Evolutionary conservation across 2,113 vertebrate species (phyloP), one percentile per base, ranked within the genome.

Genomic region (Maccullochella peelii): DNA sequence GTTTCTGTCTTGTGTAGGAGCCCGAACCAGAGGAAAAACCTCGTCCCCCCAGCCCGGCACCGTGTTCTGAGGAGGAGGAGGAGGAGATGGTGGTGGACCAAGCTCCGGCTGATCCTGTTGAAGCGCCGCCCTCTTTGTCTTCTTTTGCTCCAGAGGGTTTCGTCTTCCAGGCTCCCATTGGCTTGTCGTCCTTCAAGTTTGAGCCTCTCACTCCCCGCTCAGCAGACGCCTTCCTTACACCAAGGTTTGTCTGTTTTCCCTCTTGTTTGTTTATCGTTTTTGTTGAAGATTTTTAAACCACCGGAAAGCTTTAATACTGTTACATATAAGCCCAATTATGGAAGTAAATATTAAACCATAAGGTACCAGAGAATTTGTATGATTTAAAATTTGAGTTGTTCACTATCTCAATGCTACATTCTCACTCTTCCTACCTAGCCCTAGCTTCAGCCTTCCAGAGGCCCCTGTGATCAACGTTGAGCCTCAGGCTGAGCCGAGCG

Each of bases 101-200:
- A 6, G n/a, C 71, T 42, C 50, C 67, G 0, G 61, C 82, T 11
- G 72, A 63, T 1, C 63, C 65, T 0, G 94, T 92, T 3, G 95
- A 96, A 59, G 94, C 92, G 1, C 91, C 95, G 3, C 47, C 72
- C 0, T 97, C 97, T n/a, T 95, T 96, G 1, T 36, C 69, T 0
- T 99, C 98, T 10, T 99, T 99, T 79, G 98, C 98, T 3, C 98
- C 98, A 6, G 52, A 95, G 1, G 97, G 96, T 85, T 99, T 98
- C 59, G 67, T 96, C 21, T 99, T 99, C 89, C 95, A 97, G 80
- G 96, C 98, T 2, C 92, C 97, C 1, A 85, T n/a, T 52, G 97
- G 97, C 33, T 86, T 99, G 67, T 89, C 89, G 0, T 79, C 87
- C 27, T 97, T 97, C 73, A 94, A 93, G 85, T 94, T 96, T 21